Conservation (phyloP, 92 coral and sea anemone genomes). For the Epizoanthus stellaris region DNA sequence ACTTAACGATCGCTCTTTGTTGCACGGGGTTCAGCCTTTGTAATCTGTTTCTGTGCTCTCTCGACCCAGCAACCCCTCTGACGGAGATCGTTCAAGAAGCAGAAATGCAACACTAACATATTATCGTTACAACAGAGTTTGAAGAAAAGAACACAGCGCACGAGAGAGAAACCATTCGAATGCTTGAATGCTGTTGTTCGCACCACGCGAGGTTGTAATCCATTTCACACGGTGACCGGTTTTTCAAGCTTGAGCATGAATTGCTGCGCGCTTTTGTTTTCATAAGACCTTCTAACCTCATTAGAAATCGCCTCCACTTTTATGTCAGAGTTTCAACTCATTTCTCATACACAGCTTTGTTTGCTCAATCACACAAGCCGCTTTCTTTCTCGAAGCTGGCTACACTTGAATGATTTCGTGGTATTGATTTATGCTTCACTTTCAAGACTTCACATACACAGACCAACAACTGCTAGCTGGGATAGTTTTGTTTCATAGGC, state of each 20-base stretch:
- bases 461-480: not conserved
- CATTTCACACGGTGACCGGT: slow-evolving; percentile 15
- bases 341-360: slow-evolving; percentile 5
- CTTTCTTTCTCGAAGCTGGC: slow-evolving; percentile 9
- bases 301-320: slow-evolving; percentile 4
- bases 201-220: slow-evolving; percentile 15
- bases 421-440: slow-evolving; percentile 27
- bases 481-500: not conserved
- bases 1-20: slow-evolving; percentile 22
- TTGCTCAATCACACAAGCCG: slow-evolving; percentile 27
- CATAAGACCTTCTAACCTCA: not conserved
- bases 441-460: not conserved
- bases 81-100: not conserved
- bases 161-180: slow-evolving; percentile 20
- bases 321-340: slow-evolving; percentile 1
- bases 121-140: too few relatives aligned
- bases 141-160: too few relatives aligned
- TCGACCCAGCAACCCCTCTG: not conserved
- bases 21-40: not conserved
- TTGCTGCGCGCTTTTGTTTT: not conserved
- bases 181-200: slow-evolving; percentile 6
- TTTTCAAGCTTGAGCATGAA: not conserved
- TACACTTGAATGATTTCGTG: not conserved
- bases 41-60: slow-evolving; percentile 1
- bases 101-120: not conserved